These are phyloP conservation scores for Apamea anceps DNA, from an alignment of 2,888 invertebrate species.

Conservation along the genomic window DNA sequence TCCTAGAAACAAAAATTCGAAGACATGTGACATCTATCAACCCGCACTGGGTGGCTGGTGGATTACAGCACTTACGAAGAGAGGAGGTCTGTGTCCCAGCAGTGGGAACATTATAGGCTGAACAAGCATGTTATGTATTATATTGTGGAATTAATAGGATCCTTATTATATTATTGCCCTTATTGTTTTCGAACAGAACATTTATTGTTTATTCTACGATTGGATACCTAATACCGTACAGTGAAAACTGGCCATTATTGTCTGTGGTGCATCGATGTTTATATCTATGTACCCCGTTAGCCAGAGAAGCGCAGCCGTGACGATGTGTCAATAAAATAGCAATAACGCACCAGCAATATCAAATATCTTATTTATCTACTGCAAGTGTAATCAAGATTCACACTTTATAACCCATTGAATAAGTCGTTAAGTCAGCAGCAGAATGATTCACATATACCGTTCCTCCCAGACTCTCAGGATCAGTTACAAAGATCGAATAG, in stretches of 20 bases:
- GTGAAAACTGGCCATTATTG: not conserved
- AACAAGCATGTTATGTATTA: not conserved
- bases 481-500: slow-evolving; percentile 26
- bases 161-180: not conserved
- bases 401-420: slow-evolving; percentile 30
- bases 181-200: not conserved
- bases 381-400: slow-evolving; percentile 37
- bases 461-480: slow-evolving; percentile 29
- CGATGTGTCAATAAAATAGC: slow-evolving; percentile 33
- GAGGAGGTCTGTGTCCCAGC: not conserved
- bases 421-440: slow-evolving; percentile 26
- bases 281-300: slow-evolving; percentile 14
- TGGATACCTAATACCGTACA: not conserved
- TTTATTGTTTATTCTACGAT: not conserved
- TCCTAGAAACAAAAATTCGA: not conserved
- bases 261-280: not conserved
- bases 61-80: not conserved
- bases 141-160: not conserved
- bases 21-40: not conserved
- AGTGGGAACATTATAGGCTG: not conserved
- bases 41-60: not conserved
- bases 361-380: slow-evolving; percentile 36
- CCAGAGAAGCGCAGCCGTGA: not conserved
- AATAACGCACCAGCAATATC: slow-evolving; percentile 28
- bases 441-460: slow-evolving; percentile 25